Evolutionary conservation across 2,113 vertebrate species (phyloP).

Genomic region (Acrocephalus arundinaceus): DNA sequence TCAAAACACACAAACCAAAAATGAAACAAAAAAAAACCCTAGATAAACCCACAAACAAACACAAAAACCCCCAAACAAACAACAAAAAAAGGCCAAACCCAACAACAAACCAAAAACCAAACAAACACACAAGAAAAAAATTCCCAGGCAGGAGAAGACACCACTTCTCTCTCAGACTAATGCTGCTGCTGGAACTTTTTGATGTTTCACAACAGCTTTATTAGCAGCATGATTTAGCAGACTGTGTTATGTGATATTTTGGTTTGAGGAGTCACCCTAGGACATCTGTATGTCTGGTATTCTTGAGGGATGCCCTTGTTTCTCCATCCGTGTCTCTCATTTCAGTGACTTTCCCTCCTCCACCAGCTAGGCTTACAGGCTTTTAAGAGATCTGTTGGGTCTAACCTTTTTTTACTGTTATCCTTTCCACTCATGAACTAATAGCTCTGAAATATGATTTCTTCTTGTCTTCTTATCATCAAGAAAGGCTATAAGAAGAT

Average conservation of each 20-base stretch:
- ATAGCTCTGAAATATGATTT: neutral
- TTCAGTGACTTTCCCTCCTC: neutral
- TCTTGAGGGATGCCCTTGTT: neutral
- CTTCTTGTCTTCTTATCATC: neutral
- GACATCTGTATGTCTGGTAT: neutral
- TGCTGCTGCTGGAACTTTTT: neutral
- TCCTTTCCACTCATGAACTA: neutral
- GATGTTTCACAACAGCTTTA: neutral
- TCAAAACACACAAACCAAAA: neutral
- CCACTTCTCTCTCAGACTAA: neutral
- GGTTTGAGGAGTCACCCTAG: neutral
- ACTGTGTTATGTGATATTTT: neutral
- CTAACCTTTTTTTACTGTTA: neutral
- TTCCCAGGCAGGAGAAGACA: neutral
- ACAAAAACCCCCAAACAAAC: neutral
- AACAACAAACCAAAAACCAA: neutral
- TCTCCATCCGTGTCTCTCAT: neutral
- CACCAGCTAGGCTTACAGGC: neutral
- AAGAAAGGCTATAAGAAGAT: neutral
- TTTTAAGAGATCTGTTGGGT: neutral
- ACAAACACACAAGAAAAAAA: neutral
- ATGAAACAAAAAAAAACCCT: rapidly evolving
- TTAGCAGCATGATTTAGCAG: neutral
- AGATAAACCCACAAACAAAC: neutral
- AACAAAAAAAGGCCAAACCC: neutral